Evolutionary conservation across 2,888 invertebrate species (phyloP).

Genomic region (Chloromyia formosa): DNA sequence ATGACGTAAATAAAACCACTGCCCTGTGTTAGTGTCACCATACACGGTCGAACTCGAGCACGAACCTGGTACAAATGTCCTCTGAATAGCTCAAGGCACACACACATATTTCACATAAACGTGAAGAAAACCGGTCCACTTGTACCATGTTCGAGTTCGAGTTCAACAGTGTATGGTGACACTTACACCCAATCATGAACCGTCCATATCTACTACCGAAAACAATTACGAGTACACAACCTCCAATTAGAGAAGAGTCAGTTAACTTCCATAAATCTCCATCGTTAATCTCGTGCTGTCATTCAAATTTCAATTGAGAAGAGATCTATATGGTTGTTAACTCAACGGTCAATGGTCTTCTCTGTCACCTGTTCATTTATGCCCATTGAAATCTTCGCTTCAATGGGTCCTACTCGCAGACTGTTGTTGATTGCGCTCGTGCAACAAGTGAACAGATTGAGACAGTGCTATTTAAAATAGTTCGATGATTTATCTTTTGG

Average conservation of each 20-base stretch:
- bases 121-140: too few relatives aligned
- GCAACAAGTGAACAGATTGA: not conserved
- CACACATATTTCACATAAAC: too few relatives aligned
- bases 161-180: too few relatives aligned
- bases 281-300: not conserved
- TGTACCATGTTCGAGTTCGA: too few relatives aligned
- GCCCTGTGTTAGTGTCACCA: too few relatives aligned
- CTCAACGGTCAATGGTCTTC: not conserved
- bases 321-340: not conserved
- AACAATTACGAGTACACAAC: too few relatives aligned
- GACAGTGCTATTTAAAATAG: not conserved
- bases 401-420: not conserved
- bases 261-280: conserved; percentile 2
- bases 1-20: too few relatives aligned
- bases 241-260: not conserved
- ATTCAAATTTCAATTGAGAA: not conserved
- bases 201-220: too few relatives aligned
- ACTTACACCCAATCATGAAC: too few relatives aligned
- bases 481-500: not conserved
- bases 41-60: too few relatives aligned
- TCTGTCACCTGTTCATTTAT: conserved; percentile 12
- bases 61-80: too few relatives aligned
- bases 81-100: too few relatives aligned
- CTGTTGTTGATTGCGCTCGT: not conserved
- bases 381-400: not conserved